Evolutionary conservation across 2,113 vertebrate species (phyloP), one percentile per base, ranked within the genome.

Genomic region (Vidua chalybeata): DNA sequence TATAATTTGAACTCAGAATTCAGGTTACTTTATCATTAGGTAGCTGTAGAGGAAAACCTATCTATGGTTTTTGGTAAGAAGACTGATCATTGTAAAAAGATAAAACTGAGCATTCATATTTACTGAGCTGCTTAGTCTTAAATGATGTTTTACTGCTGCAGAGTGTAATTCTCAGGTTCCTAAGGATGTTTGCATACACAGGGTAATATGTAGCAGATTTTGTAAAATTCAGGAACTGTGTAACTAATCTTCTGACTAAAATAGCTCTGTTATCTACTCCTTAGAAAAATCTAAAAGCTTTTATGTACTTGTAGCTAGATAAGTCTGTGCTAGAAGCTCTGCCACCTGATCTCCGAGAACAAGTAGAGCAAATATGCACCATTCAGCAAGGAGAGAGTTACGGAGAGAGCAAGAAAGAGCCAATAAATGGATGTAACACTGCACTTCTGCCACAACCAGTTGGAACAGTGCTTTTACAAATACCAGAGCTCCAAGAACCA

Each of bases 301-400:
- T 77, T 37, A 2, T 33, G 0, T 88, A 39, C 94, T 90, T 95
- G 72, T 37, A 99, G 99, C 98, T 99, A 85, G 99, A 99, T 95
- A 98, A 92, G 24, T 99, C 99, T 54, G 99, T 99, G 89, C 91
- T 99, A 78, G 99, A 99, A 95, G 99, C 99, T 46, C 97, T 99
- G 80, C 99, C 99, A 0, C 89, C 98, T 41, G 99, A 99, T 87
- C 98, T 99, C 62, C 98, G 99, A 87, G 98, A 99, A 66, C 99
- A 99, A 95, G 97, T 99, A 69, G 98, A 99, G 93, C 98, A 98
- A 94, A 98, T 98, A 3, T 99, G 89, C 87, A 79, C 98, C 94
- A 56, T 93, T 45, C 98, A 98, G 81, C 98, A 97, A 93, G 98
- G 92, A 95, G 98, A 95, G 76, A 90, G 77, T 37, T 91, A 19